Evolutionary conservation across 2,888 invertebrate genomes (phyloP), one percentile per base, ranked within the genome.

Genomic region (Drymonia ruficornis): DNA sequence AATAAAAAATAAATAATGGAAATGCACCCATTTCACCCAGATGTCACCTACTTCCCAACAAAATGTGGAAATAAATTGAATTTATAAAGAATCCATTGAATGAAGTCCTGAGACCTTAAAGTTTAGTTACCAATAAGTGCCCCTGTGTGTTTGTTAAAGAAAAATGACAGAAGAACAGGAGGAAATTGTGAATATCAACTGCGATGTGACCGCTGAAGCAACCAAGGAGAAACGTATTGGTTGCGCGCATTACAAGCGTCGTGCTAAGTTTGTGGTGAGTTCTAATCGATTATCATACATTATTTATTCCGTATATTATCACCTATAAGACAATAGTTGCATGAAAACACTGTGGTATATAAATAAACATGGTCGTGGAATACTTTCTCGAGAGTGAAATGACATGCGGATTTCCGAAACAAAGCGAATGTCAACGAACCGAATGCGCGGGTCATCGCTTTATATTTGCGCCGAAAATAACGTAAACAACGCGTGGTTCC

Each of bases 181-280:
- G 51, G 83, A 84, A 63, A 64, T 58, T 43, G 65, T 66, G 49
- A 84, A 75, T 61, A 74, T 66, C 40, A 86, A 84, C 59, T 55
- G 67, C 52, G 71, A 68, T 34, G 57, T 61, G 52, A 78, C 68
- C 53, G 60, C 64, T 45, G 86, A 84, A 58, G 64, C 74, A 61
- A 77, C 65, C 55, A 73, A 68, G 63, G 90, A 90, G 75, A 93
- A 94, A 84, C 90, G 93, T 23, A 87, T 94, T 65, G 97, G 97
- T 56, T 97, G 97, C 88, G 94, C 95, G 70, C 97, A 97, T 90
- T 97, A 97, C 81, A 96, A 96, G 83, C 94, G 97, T 75, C 95
- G 96, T 83, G 96, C 96, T 49, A 96, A 97, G 91, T 96, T 97
- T 89, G 96, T 97, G 93, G 97, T 97, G 93, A 94, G 96, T 93